Evolutionary conservation across 2,888 invertebrate species (phyloP).

Genomic region (Petrolisthes manimaculis): DNA sequence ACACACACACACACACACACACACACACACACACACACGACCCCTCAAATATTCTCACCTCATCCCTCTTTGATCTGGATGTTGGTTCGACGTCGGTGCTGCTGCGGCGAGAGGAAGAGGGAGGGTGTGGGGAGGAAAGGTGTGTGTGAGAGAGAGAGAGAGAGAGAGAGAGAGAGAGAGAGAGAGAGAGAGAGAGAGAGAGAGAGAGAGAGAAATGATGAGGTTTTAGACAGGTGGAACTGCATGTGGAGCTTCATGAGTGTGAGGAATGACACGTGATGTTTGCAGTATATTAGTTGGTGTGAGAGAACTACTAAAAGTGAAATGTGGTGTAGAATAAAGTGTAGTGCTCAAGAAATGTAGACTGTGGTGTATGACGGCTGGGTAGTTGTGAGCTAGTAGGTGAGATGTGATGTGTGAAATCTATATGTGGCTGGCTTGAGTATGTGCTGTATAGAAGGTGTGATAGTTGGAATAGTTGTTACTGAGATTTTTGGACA

Average conservation of each 20-base stretch:
- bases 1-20: not conserved
- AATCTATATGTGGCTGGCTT: no score
- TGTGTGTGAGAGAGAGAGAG: not conserved
- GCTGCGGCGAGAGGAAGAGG: not conserved
- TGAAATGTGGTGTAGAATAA: no score
- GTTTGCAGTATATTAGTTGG: not conserved
- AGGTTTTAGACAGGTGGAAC: not conserved
- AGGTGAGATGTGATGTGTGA: no score
- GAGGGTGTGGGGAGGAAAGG: not conserved
- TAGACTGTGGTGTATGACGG: no score
- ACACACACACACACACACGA: not conserved
- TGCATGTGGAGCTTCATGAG: not conserved
- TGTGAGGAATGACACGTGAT: not conserved
- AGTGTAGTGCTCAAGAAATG: no score
- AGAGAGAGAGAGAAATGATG: not conserved
- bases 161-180: not conserved
- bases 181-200: not conserved
- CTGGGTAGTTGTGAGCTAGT: no score
- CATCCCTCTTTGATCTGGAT: conserved; percentile 23
- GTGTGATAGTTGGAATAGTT: no score
- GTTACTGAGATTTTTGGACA: no score
- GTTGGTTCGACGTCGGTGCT: not conserved
- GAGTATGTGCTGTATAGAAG: no score
- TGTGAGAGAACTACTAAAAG: no score
- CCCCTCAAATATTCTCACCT: conserved; percentile 32